Evolutionary conservation across 2,888 invertebrate species (phyloP), one percentile per base, ranked within the genome.

Genomic region (Ligdia adustata): DNA sequence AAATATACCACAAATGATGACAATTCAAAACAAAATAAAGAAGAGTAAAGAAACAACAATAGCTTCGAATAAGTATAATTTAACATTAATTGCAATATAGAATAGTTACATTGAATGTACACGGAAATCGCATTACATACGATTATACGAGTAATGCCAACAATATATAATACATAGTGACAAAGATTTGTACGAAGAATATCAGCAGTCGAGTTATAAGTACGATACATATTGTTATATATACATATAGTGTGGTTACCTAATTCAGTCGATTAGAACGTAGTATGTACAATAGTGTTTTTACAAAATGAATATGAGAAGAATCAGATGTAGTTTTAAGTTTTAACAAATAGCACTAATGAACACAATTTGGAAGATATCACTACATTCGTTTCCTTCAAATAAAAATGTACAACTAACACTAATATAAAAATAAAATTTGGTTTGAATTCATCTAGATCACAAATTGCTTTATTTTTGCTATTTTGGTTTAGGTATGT

Each of bases 141-240:
- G 76, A 72, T 75, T 53, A 53, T 67, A n/a, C n/a, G n/a, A n/a
- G n/a, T n/a, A 74, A 66, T 69, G 68, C 72, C 69, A 78, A 79
- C 75, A 78, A 75, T 79, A n/a, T n/a, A 68, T 65, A 64, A 64
- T 74, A 76, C 67, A 76, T 66, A 79, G 68, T 75, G 72, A 75
- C 67, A 72, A 69, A 76, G 66, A 76, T 83, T 84, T 84, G 84
- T 84, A 83, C 83, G 82, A 79, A 82, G 80, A 79, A 78, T 78
- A 79, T 75, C 68, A 74, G 77, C 71, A 80, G 75, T 79, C 69
- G 66, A 68, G 60, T 69, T 68, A 66, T 64, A 65, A 61, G n/a
- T n/a, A 64, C 62, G 63, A 66, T 22, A 22, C 7, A 22, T 22
- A 22, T 22, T 6, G 1, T 70, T n/a, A n/a, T n/a, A n/a, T n/a